phyloP scores from a whole-genome alignment of 2,888 invertebrate genomes.

The Trisateles emortualis region DNA sequence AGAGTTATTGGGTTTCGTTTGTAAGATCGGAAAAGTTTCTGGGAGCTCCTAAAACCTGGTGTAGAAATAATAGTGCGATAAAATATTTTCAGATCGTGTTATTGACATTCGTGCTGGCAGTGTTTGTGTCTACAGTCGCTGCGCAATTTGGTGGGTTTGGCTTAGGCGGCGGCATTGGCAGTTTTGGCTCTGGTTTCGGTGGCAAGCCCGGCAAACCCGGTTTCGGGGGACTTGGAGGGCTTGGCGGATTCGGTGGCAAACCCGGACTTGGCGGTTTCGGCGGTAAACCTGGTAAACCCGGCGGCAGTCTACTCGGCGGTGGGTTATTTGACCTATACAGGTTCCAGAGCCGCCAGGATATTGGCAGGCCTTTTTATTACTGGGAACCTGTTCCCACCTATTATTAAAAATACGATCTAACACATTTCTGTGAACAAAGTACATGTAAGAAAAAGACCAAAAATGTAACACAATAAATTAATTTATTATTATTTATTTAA shows the following conservation, averaged over 20 bases:
- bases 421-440: not conserved
- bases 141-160: constrained; percentile 37
- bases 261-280: constrained; percentile 32
- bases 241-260: constrained; percentile 26
- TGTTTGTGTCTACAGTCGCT: constrained; percentile 7
- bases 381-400: not conserved
- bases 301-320: constrained; percentile 13
- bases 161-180: constrained; percentile 18
- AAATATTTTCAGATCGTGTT: constrained; percentile 24
- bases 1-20: too few species aligned
- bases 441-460: not conserved
- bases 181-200: constrained; percentile 2
- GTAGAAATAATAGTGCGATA: too few species aligned
- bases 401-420: not conserved
- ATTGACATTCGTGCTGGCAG: constrained; percentile 15
- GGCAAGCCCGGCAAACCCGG: constrained; percentile 25
- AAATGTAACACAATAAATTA: not conserved
- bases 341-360: not conserved
- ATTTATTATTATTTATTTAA: not conserved
- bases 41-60: too few species aligned
- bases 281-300: constrained; percentile 23
- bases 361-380: not conserved
- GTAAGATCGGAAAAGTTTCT: too few species aligned
- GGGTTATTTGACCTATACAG: constrained; percentile 4
- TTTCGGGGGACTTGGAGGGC: constrained; percentile 28